Conservation (phyloP, 2,113 vertebrate genomes). For the Bubo scandiacus region DNA sequence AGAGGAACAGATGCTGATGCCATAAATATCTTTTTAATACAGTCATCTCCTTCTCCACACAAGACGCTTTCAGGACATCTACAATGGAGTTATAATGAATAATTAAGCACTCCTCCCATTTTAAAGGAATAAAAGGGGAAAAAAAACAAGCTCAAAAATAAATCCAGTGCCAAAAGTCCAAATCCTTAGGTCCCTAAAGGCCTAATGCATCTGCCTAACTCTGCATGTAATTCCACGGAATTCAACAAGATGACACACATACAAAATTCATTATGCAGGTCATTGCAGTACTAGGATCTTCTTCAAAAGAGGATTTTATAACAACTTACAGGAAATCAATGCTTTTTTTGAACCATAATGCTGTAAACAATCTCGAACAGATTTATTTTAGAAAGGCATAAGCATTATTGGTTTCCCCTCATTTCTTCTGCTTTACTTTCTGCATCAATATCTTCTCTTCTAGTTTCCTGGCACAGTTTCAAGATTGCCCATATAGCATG, state of each 20-base stretch:
- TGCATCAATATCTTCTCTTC: not conserved
- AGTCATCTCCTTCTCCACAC: not conserved
- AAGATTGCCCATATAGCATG: not conserved
- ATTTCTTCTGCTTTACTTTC: not conserved
- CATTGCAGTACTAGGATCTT: not conserved
- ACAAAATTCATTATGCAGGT: not conserved
- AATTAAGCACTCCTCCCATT: not conserved
- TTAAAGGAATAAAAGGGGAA: not conserved
- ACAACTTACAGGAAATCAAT: not conserved
- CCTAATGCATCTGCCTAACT: not conserved
- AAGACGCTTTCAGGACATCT: not conserved
- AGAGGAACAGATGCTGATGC: conserved; percentile 15
- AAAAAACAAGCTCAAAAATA: not conserved
- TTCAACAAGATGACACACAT: not conserved
- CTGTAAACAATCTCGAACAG: not conserved
- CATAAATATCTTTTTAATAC: conserved; percentile 35
- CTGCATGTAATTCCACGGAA: not conserved
- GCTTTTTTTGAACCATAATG: not conserved
- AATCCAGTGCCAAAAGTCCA: not conserved
- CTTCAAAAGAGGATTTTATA: not conserved
- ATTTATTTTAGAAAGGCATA: not conserved
- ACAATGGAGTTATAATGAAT: not conserved
- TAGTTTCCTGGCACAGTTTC: not conserved
- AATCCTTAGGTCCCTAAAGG: not conserved
- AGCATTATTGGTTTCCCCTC: not conserved